Evolutionary conservation across 2,888 invertebrate species (phyloP).

Genomic region (Altica lythri): DNA sequence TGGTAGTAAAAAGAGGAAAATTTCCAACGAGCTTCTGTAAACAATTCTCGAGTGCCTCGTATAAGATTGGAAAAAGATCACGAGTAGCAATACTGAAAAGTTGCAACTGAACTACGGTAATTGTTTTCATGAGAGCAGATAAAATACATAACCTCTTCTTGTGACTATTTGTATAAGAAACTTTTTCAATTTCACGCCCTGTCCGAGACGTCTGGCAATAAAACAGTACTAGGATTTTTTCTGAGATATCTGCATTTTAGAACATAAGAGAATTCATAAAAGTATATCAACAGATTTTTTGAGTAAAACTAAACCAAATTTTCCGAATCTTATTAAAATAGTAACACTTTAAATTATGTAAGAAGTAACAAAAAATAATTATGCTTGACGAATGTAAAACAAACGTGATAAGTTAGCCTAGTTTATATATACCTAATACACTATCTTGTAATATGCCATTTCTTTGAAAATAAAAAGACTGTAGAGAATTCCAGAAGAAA

Average conservation of each 20-base stretch:
- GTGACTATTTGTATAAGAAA: constrained; percentile 42
- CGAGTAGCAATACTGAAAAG: constrained; percentile 31
- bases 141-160: constrained; percentile 15
- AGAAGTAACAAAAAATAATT: too few species aligned
- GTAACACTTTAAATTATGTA: too few species aligned
- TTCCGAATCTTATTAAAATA: too few species aligned
- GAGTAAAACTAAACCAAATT: too few species aligned
- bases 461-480: constrained; percentile 50
- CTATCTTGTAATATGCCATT: too few species aligned
- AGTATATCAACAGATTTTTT: too few species aligned
- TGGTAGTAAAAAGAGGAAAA: constrained; percentile 10
- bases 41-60: constrained; percentile 39
- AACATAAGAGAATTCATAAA: not conserved
- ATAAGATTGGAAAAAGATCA: constrained; percentile 28
- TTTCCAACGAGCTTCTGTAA: constrained; percentile 34
- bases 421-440: too few species aligned
- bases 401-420: too few species aligned
- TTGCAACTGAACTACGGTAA: constrained; percentile 26
- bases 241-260: constrained; percentile 6
- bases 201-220: constrained; percentile 51
- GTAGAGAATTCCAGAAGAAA: constrained; percentile 44
- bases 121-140: constrained; percentile 22
- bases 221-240: constrained; percentile 41
- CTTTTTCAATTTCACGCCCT: constrained; percentile 57
- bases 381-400: too few species aligned